These are phyloP conservation scores for Barypeithes pellucidus DNA, from an alignment of 2,888 invertebrate species.

Conservation along the genomic window DNA sequence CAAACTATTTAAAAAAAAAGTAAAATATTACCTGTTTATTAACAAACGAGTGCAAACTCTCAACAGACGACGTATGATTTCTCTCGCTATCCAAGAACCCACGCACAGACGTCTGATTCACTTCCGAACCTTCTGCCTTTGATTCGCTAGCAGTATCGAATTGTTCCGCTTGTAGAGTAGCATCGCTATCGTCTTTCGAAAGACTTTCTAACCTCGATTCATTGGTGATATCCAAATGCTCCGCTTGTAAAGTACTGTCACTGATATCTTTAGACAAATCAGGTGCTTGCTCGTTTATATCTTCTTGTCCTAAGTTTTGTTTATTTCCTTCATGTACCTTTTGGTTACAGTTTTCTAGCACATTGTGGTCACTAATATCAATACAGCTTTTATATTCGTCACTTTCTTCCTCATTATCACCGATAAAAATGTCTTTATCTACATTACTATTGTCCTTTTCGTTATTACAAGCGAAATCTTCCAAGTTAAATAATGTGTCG, in stretches of 20 bases:
- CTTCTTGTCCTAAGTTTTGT: background rate
- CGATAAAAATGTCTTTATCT: constrained; percentile 19
- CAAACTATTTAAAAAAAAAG: too few relatives aligned
- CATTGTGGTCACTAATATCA: constrained; percentile 7
- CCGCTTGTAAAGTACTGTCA: background rate
- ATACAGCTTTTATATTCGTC: constrained; percentile 10
- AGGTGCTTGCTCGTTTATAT: background rate
- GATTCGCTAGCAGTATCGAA: constrained; percentile 7
- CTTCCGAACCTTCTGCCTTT: background rate
- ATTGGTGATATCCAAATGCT: background rate
- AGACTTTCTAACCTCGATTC: constrained; percentile 6
- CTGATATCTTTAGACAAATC: background rate
- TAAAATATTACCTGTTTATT: constrained; percentile 44
- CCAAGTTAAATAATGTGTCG: constrained; percentile 77
- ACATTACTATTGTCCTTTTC: constrained; percentile 28
- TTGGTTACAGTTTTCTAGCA: constrained; percentile 8
- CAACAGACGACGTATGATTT: constrained; percentile 42
- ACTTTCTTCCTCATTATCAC: constrained; percentile 29
- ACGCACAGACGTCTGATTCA: constrained; percentile 3
- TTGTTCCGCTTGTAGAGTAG: background rate
- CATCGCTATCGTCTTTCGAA: background rate
- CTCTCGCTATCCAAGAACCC: constrained; percentile 43
- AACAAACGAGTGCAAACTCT: constrained; percentile 15
- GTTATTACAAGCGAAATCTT: constrained; percentile 69
- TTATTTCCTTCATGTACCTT: background rate